Evolutionary conservation across 2,797 vertebrate species (phyloP), one percentile per base, ranked within the genome.

Genomic region (Masticophis lateralis): DNA sequence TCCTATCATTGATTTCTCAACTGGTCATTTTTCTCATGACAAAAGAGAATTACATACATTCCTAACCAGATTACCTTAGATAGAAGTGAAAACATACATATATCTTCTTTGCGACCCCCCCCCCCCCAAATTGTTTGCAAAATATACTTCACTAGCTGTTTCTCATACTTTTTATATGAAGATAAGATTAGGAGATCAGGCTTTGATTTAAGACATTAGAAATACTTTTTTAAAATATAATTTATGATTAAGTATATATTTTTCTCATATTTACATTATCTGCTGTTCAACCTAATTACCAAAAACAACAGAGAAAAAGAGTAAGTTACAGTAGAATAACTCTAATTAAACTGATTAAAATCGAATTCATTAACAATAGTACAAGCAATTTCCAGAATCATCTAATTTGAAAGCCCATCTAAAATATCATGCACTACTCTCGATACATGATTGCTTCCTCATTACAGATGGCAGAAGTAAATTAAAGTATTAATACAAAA

Each of bases 21-120:
- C 91, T 92, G 95, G 90, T 79, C 27, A 95, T 95, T 97, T 92
- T 93, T 91, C 94, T 89, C 92, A 66, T 3, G 91, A 94, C 95
- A 92, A 63, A 69, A 90, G 53, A 94, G 55, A 3, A 0, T 93
- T 94, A 95, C 94, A 94, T 87, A 92, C 91, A 92, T 86, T 59
- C 86, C 69, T 59, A 95, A 91, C 79, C 89, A 95, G 92, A 96
- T 96, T 92, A 93, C 94, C 94, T 57, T 43, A 90, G 93, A 93
- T 63, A 95, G 55, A 94, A 6, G 0, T 91, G 94, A 96, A 93
- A 91, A 90, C 92, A 87, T 90, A 43, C 89, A 79, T 95, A 91
- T 61, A 61, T 27, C 25, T 61, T 61, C 25, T 61, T 59, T 61
- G 1, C 8, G 27, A 22, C 18, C 0, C 0, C 22, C 10, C 3